Conservation (phyloP, 2,888 invertebrate genomes). For the Leucophenga montana region DNA sequence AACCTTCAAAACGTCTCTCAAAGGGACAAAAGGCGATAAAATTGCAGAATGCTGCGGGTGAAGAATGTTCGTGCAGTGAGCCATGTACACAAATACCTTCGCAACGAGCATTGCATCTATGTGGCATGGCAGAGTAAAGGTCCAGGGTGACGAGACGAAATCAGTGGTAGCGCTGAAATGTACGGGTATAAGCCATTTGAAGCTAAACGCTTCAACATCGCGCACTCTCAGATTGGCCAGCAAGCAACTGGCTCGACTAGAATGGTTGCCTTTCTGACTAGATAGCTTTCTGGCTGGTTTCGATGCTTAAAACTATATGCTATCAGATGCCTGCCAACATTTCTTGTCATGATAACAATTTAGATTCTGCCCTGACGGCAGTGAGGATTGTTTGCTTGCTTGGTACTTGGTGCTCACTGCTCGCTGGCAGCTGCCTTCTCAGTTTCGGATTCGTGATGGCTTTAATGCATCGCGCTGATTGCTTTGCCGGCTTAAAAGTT, state of each 20-base stretch:
- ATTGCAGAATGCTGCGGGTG: conserved; percentile 11
- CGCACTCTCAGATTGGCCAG: background rate
- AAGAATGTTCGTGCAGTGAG: conserved; percentile 1
- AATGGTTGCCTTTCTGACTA: background rate
- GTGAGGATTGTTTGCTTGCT: background rate
- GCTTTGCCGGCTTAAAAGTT: conserved; percentile 1
- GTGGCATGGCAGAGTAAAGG: background rate
- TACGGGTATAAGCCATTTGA: conserved; percentile 2
- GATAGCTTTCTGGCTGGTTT: conserved; percentile 10
- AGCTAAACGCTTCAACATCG: background rate
- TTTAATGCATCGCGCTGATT: conserved; percentile 9
- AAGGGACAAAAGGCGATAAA: conserved; percentile 11
- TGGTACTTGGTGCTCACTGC: background rate
- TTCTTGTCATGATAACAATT: conserved; percentile 31
- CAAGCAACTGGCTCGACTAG: background rate
- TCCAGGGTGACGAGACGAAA: background rate
- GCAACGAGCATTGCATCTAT: background rate
- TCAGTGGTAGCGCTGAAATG: background rate
- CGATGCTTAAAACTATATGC: conserved; percentile 4
- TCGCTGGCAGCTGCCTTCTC: background rate
- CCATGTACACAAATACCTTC: conserved; percentile 1
- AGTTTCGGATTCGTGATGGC: conserved; percentile 10
- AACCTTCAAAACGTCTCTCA: conserved; percentile 6
- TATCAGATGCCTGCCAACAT: conserved; percentile 17
- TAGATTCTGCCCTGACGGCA: conserved; percentile 17